phyloP scores from a whole-genome alignment of 2,797 vertebrate species.

The Phaenicophaeus curvirostris region DNA sequence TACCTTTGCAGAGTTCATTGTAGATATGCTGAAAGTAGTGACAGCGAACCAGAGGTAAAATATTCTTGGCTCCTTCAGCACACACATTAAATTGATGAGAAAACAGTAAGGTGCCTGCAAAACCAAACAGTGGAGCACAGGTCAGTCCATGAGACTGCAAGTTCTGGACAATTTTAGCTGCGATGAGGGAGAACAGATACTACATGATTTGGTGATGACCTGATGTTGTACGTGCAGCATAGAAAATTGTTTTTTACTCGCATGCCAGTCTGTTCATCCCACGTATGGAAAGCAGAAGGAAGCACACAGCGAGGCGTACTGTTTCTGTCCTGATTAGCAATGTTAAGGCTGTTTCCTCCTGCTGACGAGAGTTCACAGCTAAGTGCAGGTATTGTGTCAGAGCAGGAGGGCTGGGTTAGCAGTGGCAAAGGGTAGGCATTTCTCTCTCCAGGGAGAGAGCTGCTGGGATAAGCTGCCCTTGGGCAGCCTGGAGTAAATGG shows the following conservation, averaged over 20 bases:
- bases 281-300: background rate
- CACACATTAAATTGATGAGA: background rate
- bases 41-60: background rate
- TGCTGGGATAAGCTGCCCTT: background rate
- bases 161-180: background rate
- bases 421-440: background rate
- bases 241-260: background rate
- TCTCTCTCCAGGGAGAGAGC: background rate
- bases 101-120: background rate
- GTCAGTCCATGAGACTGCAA: background rate
- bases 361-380: background rate
- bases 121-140: background rate
- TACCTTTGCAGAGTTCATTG: background rate
- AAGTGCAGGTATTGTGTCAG: background rate
- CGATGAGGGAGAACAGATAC: background rate
- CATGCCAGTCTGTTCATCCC: background rate
- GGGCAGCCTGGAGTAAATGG: background rate
- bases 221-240: rapidly evolving
- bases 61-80: background rate
- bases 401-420: background rate
- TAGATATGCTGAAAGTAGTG: background rate
- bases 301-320: background rate
- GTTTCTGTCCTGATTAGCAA: background rate
- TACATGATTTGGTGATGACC: background rate
- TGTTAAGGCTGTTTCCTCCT: background rate